Conservation (phyloP, 2,797 vertebrate genomes). For the Pantherophis alleghaniensis region DNA sequence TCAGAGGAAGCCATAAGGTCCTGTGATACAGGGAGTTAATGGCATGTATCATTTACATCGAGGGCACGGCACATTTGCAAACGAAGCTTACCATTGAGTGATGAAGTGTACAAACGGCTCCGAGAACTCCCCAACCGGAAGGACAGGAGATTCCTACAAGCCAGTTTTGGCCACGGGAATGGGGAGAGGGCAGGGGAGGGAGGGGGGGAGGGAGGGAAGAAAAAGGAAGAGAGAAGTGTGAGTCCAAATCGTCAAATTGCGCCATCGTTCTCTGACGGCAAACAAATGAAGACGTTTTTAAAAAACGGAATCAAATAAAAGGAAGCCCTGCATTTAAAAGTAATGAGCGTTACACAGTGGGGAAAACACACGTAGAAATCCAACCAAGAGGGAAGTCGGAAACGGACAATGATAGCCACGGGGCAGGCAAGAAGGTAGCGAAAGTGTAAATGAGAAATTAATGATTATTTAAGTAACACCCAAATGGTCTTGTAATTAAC, state of each 20-base stretch:
- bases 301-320: constrained; percentile 30
- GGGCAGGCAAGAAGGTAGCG: constrained; percentile 74
- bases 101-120: constrained; percentile 97
- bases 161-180: constrained; percentile 12
- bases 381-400: constrained; percentile 73
- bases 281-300: neutral
- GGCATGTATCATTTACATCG: constrained; percentile 74
- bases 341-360: constrained; percentile 67
- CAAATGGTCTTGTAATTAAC: constrained; percentile 83
- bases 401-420: constrained; percentile 77
- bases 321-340: constrained; percentile 66
- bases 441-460: constrained; percentile 84
- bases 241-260: constrained; percentile 63
- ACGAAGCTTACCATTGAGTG: constrained; percentile 93
- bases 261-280: neutral
- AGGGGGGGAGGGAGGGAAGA: neutral
- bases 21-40: constrained; percentile 65
- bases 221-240: constrained; percentile 60
- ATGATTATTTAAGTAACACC: constrained; percentile 83
- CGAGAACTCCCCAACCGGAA: constrained; percentile 93
- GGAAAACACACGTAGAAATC: constrained; percentile 70
- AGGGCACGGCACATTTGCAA: constrained; percentile 67
- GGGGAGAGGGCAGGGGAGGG: neutral
- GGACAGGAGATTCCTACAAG: constrained; percentile 91
- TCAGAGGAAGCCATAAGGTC: constrained; percentile 71